A percentile compares a stretch with the other conserved stretches of the same genome.
Conservation (phyloP, 2,888 invertebrate species). For the Stenurella melanura region DNA sequence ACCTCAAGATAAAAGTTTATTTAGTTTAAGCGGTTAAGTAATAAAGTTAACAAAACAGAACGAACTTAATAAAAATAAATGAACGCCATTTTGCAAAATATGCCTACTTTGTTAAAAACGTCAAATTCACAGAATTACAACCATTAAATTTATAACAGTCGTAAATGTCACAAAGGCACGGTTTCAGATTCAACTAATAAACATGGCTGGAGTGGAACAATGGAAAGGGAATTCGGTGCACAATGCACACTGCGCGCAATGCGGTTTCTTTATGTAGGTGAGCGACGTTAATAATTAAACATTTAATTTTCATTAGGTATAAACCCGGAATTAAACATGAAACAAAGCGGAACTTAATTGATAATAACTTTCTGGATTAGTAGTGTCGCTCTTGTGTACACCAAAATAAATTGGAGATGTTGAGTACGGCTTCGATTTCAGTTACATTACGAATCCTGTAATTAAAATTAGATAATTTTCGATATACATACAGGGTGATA, state of each 20-base stretch:
- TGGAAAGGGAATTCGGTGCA: slow-evolving; percentile 26
- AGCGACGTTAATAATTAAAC: slow-evolving; percentile 26
- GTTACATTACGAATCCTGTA: neutral
- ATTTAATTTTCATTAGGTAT: slow-evolving; percentile 27
- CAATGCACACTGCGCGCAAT: slow-evolving; percentile 15
- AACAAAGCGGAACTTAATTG: neutral
- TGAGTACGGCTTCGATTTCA: neutral
- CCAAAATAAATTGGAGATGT: neutral
- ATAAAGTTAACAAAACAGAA: too few relatives aligned
- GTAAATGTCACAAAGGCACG: slow-evolving; percentile 24
- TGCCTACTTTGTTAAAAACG: neutral
- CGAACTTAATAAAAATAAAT: too few relatives aligned
- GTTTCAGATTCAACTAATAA: slow-evolving; percentile 19
- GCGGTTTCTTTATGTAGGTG: slow-evolving; percentile 31
- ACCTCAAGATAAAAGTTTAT: too few relatives aligned
- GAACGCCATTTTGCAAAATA: neutral
- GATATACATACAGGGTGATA: too few relatives aligned
- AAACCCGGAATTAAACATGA: slow-evolving; percentile 7
- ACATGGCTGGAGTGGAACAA: slow-evolving; percentile 16
- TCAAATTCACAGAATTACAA: neutral
- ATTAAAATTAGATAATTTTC: too few relatives aligned
- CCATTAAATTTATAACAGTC: neutral
- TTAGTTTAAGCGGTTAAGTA: too few relatives aligned
- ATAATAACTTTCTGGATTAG: slow-evolving; percentile 1
- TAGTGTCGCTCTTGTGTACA: neutral